phyloP scores from a whole-genome alignment of 2,113 vertebrate genomes.

The Colius striatus region DNA sequence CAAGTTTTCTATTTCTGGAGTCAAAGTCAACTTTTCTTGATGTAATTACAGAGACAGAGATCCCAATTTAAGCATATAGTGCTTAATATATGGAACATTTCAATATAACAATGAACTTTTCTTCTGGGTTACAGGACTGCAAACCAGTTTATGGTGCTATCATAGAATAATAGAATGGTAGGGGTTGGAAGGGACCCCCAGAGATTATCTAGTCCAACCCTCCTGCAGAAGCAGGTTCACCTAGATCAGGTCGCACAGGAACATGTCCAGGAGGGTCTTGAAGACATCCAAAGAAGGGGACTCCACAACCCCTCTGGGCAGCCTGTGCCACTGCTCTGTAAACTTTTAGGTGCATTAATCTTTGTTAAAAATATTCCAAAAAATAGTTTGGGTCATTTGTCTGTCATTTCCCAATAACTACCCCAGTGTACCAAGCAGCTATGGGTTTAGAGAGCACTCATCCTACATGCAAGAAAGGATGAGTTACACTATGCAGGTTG shows the following conservation, averaged over 20 bases:
- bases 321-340: too few species aligned
- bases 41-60: neutral
- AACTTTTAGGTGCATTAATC: neutral
- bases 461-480: neutral
- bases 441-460: neutral
- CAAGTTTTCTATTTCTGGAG: neutral
- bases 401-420: neutral
- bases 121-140: neutral
- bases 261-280: too few species aligned
- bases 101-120: neutral
- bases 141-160: neutral
- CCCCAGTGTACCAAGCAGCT: neutral
- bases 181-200: too few species aligned
- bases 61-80: neutral
- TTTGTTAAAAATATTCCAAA: neutral
- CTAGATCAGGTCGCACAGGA: too few species aligned
- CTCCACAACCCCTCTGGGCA: too few species aligned
- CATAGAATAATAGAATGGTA: too few species aligned
- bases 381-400: neutral
- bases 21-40: neutral
- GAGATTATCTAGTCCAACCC: too few species aligned
- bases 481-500: neutral
- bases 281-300: too few species aligned
- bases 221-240: too few species aligned
- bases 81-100: neutral